A percentile compares a stretch with the other conserved stretches of the same genome.
These are phyloP conservation scores for Salvelinus sp. DNA, from an alignment of 2,113 vertebrate genomes.

Conservation along the genomic window DNA sequence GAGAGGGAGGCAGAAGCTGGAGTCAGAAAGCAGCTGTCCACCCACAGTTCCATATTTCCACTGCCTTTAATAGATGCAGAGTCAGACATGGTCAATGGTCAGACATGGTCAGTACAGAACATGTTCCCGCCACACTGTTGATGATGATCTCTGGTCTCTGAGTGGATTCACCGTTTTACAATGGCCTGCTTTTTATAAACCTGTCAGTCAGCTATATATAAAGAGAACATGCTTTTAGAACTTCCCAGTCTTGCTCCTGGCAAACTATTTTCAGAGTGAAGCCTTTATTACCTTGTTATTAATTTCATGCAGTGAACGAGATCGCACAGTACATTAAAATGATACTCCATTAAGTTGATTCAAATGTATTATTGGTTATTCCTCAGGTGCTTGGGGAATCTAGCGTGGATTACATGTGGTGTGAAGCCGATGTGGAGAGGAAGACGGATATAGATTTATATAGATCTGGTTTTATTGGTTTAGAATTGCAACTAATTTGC, in stretches of 20 bases:
- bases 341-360: constrained; percentile 20
- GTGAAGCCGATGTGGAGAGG: neutral
- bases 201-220: neutral
- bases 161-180: neutral
- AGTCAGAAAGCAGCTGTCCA: constrained; percentile 21
- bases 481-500: neutral
- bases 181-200: neutral
- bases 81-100: neutral
- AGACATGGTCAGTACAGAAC: neutral
- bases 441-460: neutral
- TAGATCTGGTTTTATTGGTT: neutral
- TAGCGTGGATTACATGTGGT: neutral
- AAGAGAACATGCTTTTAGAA: constrained; percentile 21
- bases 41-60: constrained; percentile 20
- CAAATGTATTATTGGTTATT: constrained; percentile 18
- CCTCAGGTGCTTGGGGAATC: constrained; percentile 5
- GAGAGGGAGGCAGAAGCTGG: constrained; percentile 43
- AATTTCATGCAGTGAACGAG: neutral
- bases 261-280: constrained; percentile 6
- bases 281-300: constrained; percentile 5
- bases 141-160: neutral
- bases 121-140: neutral
- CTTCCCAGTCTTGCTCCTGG: neutral
- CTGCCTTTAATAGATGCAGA: constrained; percentile 16
- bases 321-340: neutral